Conservation (phyloP, 2,113 vertebrate genomes). For the Etheostoma cragini region DNA sequence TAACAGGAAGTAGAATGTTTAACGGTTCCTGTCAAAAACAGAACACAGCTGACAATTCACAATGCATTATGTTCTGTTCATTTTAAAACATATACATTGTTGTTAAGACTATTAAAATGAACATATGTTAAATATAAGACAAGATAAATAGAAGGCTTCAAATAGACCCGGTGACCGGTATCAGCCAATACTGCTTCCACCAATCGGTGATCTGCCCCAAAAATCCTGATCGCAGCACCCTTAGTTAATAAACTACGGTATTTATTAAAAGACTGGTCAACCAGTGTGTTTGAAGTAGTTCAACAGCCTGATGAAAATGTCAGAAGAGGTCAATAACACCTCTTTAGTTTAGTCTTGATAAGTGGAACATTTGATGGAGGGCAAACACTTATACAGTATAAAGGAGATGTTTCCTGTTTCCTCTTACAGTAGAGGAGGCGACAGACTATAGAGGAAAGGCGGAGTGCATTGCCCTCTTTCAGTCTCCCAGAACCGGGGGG, state of each 20-base stretch:
- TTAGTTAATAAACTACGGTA: not conserved
- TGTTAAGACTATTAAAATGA: too few species aligned
- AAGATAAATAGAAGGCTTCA: too few species aligned
- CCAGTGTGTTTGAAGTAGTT: not conserved
- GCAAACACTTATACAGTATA: constrained; percentile 26
- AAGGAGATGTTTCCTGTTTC: constrained; percentile 64
- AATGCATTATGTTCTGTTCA: too few species aligned
- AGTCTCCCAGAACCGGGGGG: constrained; percentile 79
- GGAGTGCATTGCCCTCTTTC: constrained; percentile 71
- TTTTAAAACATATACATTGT: too few species aligned
- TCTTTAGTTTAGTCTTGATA: constrained; percentile 39
- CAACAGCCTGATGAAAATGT: not conserved
- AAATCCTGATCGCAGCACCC: too few species aligned
- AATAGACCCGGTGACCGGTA: too few species aligned
- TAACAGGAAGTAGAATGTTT: too few species aligned
- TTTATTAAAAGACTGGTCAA: not conserved
- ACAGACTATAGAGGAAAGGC: constrained; percentile 55
- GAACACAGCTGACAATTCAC: too few species aligned
- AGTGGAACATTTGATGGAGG: constrained; percentile 27
- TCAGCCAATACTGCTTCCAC: too few species aligned
- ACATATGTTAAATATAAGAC: too few species aligned
- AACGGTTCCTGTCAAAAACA: too few species aligned
- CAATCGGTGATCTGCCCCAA: too few species aligned
- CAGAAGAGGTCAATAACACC: constrained; percentile 33
- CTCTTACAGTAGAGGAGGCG: constrained; percentile 50